phyloP scores from a whole-genome alignment of 1,140 invertebrate genomes.

The Pogonomyrmex californicus region DNA sequence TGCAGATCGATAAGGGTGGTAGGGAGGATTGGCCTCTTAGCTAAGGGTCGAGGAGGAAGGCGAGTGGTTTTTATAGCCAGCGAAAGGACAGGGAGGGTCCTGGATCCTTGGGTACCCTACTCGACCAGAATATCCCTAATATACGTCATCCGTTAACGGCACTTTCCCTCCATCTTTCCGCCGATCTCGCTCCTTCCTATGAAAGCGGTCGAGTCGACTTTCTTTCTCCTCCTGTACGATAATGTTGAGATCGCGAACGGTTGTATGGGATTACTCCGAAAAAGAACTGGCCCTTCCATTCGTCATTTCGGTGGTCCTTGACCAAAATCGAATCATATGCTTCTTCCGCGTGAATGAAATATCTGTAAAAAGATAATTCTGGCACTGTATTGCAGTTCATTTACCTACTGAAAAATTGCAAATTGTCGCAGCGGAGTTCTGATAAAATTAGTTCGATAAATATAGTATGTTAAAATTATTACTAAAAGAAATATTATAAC shows the following conservation, averaged over 20 bases:
- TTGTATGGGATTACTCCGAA: conserved; percentile 40
- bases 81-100: conserved; percentile 85
- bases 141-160: conserved; percentile 87
- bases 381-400: neutral
- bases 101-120: conserved; percentile 83
- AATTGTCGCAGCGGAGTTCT: neutral
- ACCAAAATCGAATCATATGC: conserved; percentile 56
- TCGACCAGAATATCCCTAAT: conserved; percentile 87
- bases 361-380: neutral
- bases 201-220: conserved; percentile 73
- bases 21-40: conserved; percentile 86
- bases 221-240: conserved; percentile 62
- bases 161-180: conserved; percentile 72
- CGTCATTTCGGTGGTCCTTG: conserved; percentile 48
- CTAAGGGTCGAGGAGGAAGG: conserved; percentile 85
- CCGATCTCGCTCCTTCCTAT: conserved; percentile 64
- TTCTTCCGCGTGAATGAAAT: conserved; percentile 28
- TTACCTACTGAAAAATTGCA: neutral
- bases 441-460: neutral
- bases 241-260: conserved; percentile 69
- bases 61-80: conserved; percentile 87
- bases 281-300: conserved; percentile 51
- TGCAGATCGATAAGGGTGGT: conserved; percentile 78
- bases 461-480: neutral
- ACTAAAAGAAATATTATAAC: neutral